These are phyloP conservation scores for Apodemus speciosus DNA, from an alignment of 2,113 vertebrate genomes.

Conservation along the genomic window DNA sequence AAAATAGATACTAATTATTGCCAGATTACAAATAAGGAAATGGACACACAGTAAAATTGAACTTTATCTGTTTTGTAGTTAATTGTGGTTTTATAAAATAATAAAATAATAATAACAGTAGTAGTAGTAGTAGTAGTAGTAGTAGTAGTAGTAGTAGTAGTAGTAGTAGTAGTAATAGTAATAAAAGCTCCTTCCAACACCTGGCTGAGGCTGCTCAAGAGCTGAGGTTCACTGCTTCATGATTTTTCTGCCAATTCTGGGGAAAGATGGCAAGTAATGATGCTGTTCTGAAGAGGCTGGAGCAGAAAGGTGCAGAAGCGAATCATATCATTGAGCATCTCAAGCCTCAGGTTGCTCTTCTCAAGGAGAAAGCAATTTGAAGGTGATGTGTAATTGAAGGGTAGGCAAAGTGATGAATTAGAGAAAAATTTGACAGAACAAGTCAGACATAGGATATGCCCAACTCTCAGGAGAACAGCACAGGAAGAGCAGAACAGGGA, in stretches of 20 bases:
- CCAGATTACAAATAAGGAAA: not conserved
- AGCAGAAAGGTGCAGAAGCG: slow-evolving; percentile 94
- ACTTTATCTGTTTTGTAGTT: not conserved
- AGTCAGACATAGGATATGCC: too few relatives aligned
- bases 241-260: slow-evolving; percentile 88
- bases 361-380: slow-evolving; percentile 94
- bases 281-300: slow-evolving; percentile 91
- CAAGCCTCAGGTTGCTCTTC: slow-evolving; percentile 95
- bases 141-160: too few relatives aligned
- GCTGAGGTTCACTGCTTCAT: not conserved
- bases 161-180: too few relatives aligned
- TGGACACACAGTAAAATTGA: not conserved
- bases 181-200: not conserved
- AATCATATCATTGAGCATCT: slow-evolving; percentile 97
- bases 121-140: too few relatives aligned
- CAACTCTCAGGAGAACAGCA: too few relatives aligned
- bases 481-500: too few relatives aligned
- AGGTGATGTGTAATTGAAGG: too few relatives aligned
- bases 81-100: not conserved
- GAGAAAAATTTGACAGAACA: too few relatives aligned
- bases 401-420: too few relatives aligned
- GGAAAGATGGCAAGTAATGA: slow-evolving; percentile 92
- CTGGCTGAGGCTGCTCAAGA: too few relatives aligned
- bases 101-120: too few relatives aligned
- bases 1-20: not conserved